Base-by-base conservation (phyloP, 2,888 invertebrate species). In the Brenthis hecate region DNA sequence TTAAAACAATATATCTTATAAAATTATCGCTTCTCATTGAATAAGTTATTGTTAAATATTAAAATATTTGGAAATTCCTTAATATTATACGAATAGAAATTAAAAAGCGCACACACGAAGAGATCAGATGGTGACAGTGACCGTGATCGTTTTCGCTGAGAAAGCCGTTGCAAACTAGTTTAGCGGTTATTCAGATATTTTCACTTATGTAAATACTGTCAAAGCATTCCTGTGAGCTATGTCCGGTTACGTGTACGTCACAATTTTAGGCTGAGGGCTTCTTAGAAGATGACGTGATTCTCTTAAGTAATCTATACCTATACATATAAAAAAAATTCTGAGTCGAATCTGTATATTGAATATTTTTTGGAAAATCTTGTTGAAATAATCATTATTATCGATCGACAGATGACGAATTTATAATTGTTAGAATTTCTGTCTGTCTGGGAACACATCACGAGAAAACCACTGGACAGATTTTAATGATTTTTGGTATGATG, bases 121-220 rank as follows among this genome's bases (percentile, higher is more conserved):
- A 23, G 57, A 75, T 72, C 63, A 68, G 61, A 65, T 62, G 70
- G 70, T 69, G 77, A 78, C 78, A 76, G 79, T 76, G 78, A 67
- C 72, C 74, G 71, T 66, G 70, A 73, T 77, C 54, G 78, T 82
- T 81, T 80, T 82, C 79, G 80, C 75, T 78, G 85, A 82, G 89
- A 90, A 89, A 89, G 89, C 86, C 85, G 83, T 75, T 73, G 72
- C 75, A 78, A 86, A 86, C 87, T 81, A 80, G 87, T 85, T 87
- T 80, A 77, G 71, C 70, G 68, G 72, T 78, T 82, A 86, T 87
- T 83, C 84, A 79, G 81, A 83, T 83, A 89, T 89, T 91, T 91
- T 91, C 92, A 91, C 91, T 91, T 91, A 91, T 91, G 91, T 85
- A 83, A 91, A 92, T 90, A 78, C 73, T 74, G 80, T 80, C 77